Base-by-base conservation (phyloP, 2,113 vertebrate genomes). In the Pseudorasbora parva region DNA sequence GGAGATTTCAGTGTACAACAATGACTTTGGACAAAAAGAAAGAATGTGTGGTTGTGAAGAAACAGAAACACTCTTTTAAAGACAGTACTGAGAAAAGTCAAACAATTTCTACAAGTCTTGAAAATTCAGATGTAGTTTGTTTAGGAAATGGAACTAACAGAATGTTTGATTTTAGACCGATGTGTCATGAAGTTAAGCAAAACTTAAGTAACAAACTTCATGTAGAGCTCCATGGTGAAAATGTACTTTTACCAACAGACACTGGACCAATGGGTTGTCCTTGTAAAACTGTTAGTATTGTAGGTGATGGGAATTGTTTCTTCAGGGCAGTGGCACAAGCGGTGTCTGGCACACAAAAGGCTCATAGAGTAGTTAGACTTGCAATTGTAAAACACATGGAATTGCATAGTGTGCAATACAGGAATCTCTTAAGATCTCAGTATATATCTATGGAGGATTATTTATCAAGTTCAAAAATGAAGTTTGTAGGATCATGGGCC, bases 371-470 rank as follows among this genome's bases (percentile, higher is more conserved):
- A 21, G 23, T 80, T 19, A 15, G 78, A 33, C 59, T 62, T 21
- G n/a, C 57, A 10, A 8, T 47, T 15, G 78, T 80, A 1, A 80
- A 80, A 3, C 12, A 80, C 17, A 68, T 68, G 64, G 64, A 49
- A 11, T 33, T 66, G 59, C 59, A 80, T 2, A 66, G 23, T 64
- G 4, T 8, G 2, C 14, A 64, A 10, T 59, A 82, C 8, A 82
- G 1, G 0, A 59, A 73, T 73, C 5, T 43, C 2, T 47, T 84
- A 8, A 45, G 75, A 78, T 5, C 21, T 12, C 7, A 62, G 5
- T 84, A 71, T 72, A 10, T n/a, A 45, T 72, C 64, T 69, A 54
- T 84, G 14, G 83, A 21, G 30, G 12, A 81, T 25, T 82, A 82
- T 54, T 2, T 82, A 2, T 27, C 25, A 17, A 82, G 1, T 23